A percentile compares a stretch with the other conserved stretches of the same genome.
Evolutionary conservation across 2,888 invertebrate species (phyloP).

Genomic region (Cosmopolites sordidus): DNA sequence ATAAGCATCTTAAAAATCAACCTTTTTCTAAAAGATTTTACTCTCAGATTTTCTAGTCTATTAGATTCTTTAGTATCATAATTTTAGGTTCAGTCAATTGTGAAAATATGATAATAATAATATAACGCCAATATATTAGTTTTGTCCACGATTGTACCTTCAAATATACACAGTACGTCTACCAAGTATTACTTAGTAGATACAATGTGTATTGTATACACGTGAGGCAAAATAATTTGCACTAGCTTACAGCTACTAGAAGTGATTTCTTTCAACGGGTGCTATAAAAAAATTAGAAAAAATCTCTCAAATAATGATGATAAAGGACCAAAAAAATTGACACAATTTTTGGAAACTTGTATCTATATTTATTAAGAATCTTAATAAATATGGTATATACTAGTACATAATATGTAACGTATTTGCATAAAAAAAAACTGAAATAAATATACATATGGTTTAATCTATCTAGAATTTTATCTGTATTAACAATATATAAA

Average conservation of each 20-base stretch:
- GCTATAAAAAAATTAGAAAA: not conserved
- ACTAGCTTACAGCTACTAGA: not conserved
- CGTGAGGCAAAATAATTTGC: not conserved
- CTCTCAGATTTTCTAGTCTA: too few species aligned
- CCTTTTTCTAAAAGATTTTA: too few species aligned
- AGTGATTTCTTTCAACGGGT: not conserved
- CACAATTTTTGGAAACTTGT: not conserved
- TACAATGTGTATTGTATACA: too few species aligned
- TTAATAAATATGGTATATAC: not conserved
- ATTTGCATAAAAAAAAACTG: too few species aligned
- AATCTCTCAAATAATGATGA: not conserved
- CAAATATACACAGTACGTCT: too few species aligned
- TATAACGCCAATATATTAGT: too few species aligned
- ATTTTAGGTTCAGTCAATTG: too few species aligned
- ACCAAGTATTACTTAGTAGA: too few species aligned
- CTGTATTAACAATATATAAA: not conserved
- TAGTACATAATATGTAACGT: not conserved
- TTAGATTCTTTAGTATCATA: too few species aligned
- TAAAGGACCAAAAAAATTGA: not conserved
- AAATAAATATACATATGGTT: slow-evolving; percentile 1
- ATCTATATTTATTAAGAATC: not conserved
- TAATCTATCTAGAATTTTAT: not conserved
- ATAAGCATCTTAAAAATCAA: too few species aligned
- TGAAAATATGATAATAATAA: too few species aligned
- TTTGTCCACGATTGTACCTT: too few species aligned